These are phyloP conservation scores for Nannospalax galili DNA, from an alignment of 2,113 vertebrate species.

Conservation along the genomic window DNA sequence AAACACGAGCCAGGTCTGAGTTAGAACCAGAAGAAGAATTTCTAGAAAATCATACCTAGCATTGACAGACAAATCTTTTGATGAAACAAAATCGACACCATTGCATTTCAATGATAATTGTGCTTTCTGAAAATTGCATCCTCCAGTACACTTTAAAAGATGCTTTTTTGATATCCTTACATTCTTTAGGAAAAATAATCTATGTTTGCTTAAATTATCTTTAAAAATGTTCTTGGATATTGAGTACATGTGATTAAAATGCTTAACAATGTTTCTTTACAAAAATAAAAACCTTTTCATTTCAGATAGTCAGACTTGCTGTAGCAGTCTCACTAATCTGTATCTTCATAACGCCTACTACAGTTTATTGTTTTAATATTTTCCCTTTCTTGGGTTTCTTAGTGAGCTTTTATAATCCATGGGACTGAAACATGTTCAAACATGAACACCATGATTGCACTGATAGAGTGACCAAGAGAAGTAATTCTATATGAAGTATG, in stretches of 20 bases:
- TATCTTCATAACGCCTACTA: background rate
- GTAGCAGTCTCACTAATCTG: conserved; percentile 51
- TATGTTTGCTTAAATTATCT: background rate
- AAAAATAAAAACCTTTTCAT: conserved; percentile 32
- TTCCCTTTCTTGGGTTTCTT: conserved; percentile 6
- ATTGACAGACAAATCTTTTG: conserved; percentile 35
- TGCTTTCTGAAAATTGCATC: background rate
- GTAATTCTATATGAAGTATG: background rate
- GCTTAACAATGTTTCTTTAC: background rate
- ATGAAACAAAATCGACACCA: background rate
- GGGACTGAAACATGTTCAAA: background rate
- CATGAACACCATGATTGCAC: conserved; percentile 3
- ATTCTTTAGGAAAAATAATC: conserved; percentile 23
- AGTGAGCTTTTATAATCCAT: conserved; percentile 29
- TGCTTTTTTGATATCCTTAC: background rate
- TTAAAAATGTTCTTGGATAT: conserved; percentile 35
- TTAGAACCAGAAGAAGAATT: background rate
- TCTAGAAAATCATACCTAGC: conserved; percentile 41
- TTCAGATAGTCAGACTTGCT: background rate
- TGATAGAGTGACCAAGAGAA: conserved; percentile 37
- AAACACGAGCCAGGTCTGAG: conserved; percentile 22
- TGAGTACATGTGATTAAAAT: conserved; percentile 40
- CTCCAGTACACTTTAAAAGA: background rate
- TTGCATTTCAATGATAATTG: background rate
- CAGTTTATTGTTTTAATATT: conserved; percentile 55